Evolutionary conservation across 2,888 invertebrate genomes (phyloP), one percentile per base, ranked within the genome.

Genomic region (Clitarchus hookeri): DNA sequence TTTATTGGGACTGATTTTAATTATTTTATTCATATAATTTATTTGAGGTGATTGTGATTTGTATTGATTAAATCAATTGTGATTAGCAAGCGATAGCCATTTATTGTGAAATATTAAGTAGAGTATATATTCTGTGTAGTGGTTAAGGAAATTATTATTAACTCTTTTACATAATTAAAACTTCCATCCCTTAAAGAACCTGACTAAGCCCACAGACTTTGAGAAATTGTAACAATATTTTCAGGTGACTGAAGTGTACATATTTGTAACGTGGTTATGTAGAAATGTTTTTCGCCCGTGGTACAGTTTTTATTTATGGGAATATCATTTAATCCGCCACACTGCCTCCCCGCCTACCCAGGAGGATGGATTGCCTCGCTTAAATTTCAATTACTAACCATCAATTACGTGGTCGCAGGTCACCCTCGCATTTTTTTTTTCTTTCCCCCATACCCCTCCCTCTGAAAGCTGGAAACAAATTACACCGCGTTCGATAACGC

Each of bases 351-450:
- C 36, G 48, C 16, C 48, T 48, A 16, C 65, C 65, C 65, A 1
- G 65, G n/a, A 65, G 65, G 65, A 65, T 65, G 65, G 65, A 65
- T 65, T 65, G n/a, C 65, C 19, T 65, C 65, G 65, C 65, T 65
- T 65, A n/a, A 65, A 65, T 65, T 65, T 65, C 65, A 65, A 65
- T 65, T 48, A 48, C 48, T 48, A 16, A 8, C 48, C 12, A 48
- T 65, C 65, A 65, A 65, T 65, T 65, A 65, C 65, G 65, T 19
- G 65, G 23, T 23, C 65, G n/a, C 19, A 6, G 65, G 65, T 65
- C 65, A 8, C n/a, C n/a, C 65, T n/a, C 65, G 23, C 8, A 1
- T 11, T 65, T 65, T 65, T 65, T 65, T 65, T n/a, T 9, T 23
- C 23, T n/a, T 19, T 1, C n/a, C 65, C 65, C 16, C 13, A 4